Evolutionary conservation across 1,140 invertebrate genomes (phyloP).

Genomic region (Oscheius sp.): DNA sequence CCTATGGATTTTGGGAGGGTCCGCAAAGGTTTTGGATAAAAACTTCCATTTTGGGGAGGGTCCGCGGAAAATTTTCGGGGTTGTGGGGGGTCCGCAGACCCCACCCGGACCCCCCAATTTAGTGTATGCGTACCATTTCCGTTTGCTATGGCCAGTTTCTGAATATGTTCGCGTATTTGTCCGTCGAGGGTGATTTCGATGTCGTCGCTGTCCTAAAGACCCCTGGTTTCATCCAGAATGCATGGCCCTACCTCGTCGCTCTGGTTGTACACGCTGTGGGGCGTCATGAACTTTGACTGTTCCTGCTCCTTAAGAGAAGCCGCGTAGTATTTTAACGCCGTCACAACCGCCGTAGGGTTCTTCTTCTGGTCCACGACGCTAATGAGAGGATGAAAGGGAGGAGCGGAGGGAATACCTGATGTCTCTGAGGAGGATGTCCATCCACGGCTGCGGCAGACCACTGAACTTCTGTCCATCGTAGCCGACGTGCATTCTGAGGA

Average conservation of each 20-base stretch:
- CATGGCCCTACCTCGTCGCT: conserved; percentile 49
- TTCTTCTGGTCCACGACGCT: conserved; percentile 59
- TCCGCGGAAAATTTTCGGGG: too few relatives aligned
- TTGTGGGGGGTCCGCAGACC: too few relatives aligned
- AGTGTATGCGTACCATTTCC: background rate
- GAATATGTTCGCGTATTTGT: conserved; percentile 22
- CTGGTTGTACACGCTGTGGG: conserved; percentile 51
- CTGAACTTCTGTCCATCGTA: conserved; percentile 59
- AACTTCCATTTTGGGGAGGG: too few relatives aligned
- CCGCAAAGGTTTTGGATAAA: too few relatives aligned
- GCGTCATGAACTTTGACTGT: conserved; percentile 57
- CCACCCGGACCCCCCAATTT: too few relatives aligned
- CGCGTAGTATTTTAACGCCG: conserved; percentile 59
- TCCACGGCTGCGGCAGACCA: conserved; percentile 55
- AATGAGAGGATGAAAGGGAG: conserved; percentile 13
- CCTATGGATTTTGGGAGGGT: too few relatives aligned
- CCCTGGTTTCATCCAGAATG: background rate
- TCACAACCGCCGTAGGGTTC: conserved; percentile 56
- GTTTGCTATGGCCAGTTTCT: background rate
- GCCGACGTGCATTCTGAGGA: conserved; percentile 51
- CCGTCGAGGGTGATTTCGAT: conserved; percentile 30
- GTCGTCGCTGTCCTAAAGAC: conserved; percentile 4
- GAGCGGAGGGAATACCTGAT: conserved; percentile 41
- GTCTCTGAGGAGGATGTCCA: conserved; percentile 52
- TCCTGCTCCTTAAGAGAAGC: conserved; percentile 52